Percentiles rank a stretch among this genome's conserved stretches.
These are phyloP conservation scores for Polydrusus pterygomalis DNA, from an alignment of 2,888 invertebrate species.

Conservation along the genomic window DNA sequence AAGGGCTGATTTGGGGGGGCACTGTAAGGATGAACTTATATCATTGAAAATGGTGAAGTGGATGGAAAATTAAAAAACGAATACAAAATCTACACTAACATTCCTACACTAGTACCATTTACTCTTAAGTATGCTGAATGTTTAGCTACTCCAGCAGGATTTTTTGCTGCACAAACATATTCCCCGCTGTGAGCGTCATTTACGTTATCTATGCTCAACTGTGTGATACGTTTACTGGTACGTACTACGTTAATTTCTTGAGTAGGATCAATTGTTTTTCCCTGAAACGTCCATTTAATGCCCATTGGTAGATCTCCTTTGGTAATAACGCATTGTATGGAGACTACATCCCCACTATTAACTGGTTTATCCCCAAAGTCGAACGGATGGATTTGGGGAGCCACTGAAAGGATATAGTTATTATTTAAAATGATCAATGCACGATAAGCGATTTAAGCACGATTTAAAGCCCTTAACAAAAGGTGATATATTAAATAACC, in stretches of 20 bases:
- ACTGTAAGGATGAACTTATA: conserved; percentile 59
- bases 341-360: conserved; percentile 79
- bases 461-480: conserved; percentile 21
- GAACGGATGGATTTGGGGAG: conserved; percentile 70
- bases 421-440: neutral
- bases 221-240: conserved; percentile 73
- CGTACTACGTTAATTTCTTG: conserved; percentile 69
- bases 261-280: conserved; percentile 65
- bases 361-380: conserved; percentile 73
- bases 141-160: conserved; percentile 73
- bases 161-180: conserved; percentile 74
- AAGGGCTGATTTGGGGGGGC: conserved; percentile 69
- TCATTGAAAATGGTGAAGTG: no score
- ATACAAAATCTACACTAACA: conserved; percentile 4
- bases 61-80: no score
- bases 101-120: conserved; percentile 70
- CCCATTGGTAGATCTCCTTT: conserved; percentile 80
- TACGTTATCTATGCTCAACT: conserved; percentile 74
- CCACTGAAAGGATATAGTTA: conserved; percentile 60
- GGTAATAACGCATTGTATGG: conserved; percentile 77
- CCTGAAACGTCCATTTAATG: conserved; percentile 69
- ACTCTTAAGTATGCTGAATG: conserved; percentile 73
- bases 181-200: conserved; percentile 73
- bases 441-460: conserved; percentile 14
- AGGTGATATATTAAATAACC: conserved; percentile 71